Conservation (phyloP, 1,140 invertebrate genomes). For the Mylabris phalerata region DNA sequence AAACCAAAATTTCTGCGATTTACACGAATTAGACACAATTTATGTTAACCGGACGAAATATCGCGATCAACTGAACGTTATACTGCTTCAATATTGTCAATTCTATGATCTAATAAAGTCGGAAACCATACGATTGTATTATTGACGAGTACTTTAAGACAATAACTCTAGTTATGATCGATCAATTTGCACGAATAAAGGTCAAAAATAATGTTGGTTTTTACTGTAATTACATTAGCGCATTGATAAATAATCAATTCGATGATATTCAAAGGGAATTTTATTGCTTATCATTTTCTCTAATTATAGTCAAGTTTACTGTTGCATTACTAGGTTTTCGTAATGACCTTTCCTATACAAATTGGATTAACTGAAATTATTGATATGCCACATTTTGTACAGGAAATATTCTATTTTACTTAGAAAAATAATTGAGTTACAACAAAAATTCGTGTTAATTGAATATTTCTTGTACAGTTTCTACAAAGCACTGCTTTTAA, state of each 20-base stretch:
- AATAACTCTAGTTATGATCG: too few species aligned
- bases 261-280: too few species aligned
- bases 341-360: constrained; percentile 4
- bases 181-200: too few species aligned
- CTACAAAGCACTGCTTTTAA: constrained; percentile 25
- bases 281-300: too few species aligned
- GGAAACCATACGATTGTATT: constrained; percentile 18
- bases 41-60: background rate
- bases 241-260: too few species aligned
- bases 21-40: background rate
- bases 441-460: background rate
- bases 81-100: background rate
- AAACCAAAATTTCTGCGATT: background rate
- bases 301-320: too few species aligned
- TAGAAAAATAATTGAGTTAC: background rate
- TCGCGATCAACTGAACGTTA: constrained; percentile 4
- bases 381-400: constrained; percentile 38
- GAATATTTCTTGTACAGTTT: constrained; percentile 24
- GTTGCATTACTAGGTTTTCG: constrained; percentile 3
- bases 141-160: too few species aligned
- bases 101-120: constrained; percentile 5
- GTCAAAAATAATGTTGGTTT: too few species aligned
- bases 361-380: constrained; percentile 14
- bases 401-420: constrained; percentile 23
- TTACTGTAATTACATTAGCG: too few species aligned